Percentiles rank a stretch among this genome's conserved stretches.
Evolutionary conservation across 1,140 invertebrate species (phyloP).

Genomic region (Arctopsyche grandis): DNA sequence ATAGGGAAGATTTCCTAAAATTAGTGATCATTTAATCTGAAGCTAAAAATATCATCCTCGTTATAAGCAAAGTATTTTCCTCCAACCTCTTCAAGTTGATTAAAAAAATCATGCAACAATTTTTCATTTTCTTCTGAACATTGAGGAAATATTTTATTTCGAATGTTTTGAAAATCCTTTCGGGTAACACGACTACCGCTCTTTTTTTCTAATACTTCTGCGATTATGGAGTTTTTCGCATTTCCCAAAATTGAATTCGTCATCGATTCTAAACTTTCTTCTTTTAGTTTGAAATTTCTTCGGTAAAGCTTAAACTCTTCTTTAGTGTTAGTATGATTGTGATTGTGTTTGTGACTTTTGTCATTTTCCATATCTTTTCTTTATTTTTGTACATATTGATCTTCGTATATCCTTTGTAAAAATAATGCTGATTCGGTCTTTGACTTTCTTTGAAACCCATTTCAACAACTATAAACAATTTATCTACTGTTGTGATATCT

Average conservation of each 20-base stretch:
- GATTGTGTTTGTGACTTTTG: neutral
- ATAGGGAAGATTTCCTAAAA: too few species aligned
- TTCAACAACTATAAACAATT: neutral
- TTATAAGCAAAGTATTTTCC: too few species aligned
- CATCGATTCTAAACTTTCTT: neutral
- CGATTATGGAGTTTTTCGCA: neutral
- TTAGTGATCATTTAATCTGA: too few species aligned
- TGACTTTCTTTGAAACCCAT: neutral
- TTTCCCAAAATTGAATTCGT: neutral
- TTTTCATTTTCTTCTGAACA: too few species aligned
- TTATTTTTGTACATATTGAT: neutral
- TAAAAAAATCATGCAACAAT: too few species aligned
- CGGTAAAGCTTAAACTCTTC: neutral
- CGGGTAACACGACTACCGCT: too few species aligned
- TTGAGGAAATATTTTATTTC: too few species aligned
- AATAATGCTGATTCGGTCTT: slow-evolving; percentile 2
- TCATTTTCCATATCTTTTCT: neutral
- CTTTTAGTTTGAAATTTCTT: neutral
- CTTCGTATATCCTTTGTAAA: neutral
- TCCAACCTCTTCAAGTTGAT: too few species aligned
- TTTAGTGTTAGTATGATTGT: neutral
- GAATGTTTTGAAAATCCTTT: too few species aligned
- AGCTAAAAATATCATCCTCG: too few species aligned
- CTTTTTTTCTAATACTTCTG: too few species aligned
- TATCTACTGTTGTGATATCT: too few species aligned